A percentile compares a stretch with the other conserved stretches of the same genome.
Evolutionary conservation across 2,797 vertebrate species (phyloP).

Genomic region (Tragopan temminckii): DNA sequence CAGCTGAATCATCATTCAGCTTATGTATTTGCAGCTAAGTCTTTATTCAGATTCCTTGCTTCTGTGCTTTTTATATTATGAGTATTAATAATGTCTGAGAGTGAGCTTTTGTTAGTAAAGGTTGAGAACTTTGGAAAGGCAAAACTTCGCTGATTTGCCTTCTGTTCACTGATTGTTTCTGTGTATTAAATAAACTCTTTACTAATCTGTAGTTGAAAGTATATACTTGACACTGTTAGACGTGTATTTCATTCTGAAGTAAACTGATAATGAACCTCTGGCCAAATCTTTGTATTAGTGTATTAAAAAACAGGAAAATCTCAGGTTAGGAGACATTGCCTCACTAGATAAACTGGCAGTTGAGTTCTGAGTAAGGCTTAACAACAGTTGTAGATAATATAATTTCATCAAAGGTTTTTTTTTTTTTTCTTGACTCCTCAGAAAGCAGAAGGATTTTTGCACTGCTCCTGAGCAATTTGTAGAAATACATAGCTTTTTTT

Average conservation of each 20-base stretch:
- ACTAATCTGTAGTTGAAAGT: neutral
- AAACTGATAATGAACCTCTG: neutral
- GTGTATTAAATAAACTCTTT: neutral
- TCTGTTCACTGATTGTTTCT: neutral
- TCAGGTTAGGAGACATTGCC: neutral
- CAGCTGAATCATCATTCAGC: neutral
- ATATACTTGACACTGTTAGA: neutral
- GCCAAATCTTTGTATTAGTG: neutral
- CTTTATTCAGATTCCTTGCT: neutral
- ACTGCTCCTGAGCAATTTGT: neutral
- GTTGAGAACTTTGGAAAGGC: neutral
- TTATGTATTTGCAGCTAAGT: neutral
- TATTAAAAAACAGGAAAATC: neutral
- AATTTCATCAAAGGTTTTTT: neutral
- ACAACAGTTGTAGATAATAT: neutral
- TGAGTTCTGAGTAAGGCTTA: neutral
- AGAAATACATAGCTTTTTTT: neutral
- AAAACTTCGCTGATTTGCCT: neutral
- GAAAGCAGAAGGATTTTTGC: neutral
- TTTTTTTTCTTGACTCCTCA: neutral
- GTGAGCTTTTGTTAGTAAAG: neutral
- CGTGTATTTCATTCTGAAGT: neutral
- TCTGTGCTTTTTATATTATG: neutral
- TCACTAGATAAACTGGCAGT: neutral
- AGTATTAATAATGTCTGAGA: neutral